Base-by-base conservation (phyloP, 2,113 vertebrate genomes). In the Takifugu flavidus region DNA sequence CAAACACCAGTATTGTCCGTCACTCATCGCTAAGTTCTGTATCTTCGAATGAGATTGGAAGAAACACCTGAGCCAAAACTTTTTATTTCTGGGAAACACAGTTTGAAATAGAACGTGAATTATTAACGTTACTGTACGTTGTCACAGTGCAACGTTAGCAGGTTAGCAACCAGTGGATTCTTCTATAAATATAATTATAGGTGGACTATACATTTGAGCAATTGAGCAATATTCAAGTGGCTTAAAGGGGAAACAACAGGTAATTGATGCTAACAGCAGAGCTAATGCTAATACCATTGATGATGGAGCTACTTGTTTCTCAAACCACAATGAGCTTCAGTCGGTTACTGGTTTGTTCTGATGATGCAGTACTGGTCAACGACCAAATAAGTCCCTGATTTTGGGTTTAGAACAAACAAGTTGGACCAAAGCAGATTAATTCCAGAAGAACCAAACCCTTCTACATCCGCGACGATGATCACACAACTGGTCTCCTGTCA, bases 31-130 rank as follows among this genome's bases (percentile, higher is more conserved):
- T 68, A 71, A 55, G 76, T 79, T 62, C 74, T 59, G 15, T 11
- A 25, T n/a, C 20, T 56, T 70, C 2, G 13, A 43, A 74, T 70
- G 58, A 46, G 67, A 49, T 31, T 4, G 0, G 0, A 12, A 4
- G 52, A 47, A 26, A 67, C 80, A 83, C 78, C 85, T 81, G 85
- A 83, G 82, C 74, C 76, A 39, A 56, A 78, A 65, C 63, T 71
- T 69, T 59, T 69, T 59, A 25, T 44, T 15, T 25, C 27, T 12
- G 13, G 27, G n/a, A 68, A 7, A 53, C 14, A 8, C 34, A 15
- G 5, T 49, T 54, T 61, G 4, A 58, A 50, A 27, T 31, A 13
- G n/a, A 59, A 52, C 0, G 7, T 39, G 34, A 45, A 15, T 45
- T 45, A 45, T 15, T 45, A 15, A 45, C 13, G 44, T 20, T 20